Conservation (phyloP, 2,113 vertebrate genomes). For the Myocastor coypus region DNA sequence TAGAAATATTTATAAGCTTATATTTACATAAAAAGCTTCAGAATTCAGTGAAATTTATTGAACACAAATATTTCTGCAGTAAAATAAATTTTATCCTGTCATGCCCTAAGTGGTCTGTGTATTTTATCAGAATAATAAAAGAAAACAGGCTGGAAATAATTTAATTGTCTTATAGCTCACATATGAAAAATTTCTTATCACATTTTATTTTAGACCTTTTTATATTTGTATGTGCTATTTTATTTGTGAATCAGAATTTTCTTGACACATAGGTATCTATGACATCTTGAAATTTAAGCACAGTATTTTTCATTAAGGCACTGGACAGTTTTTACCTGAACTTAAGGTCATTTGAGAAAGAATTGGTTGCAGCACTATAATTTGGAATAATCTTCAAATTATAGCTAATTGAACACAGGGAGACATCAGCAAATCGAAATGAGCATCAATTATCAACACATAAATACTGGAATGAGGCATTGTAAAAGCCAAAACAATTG, state of each 20-base stretch:
- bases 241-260: neutral
- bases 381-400: neutral
- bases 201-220: neutral
- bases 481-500: neutral
- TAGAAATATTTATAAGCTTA: neutral
- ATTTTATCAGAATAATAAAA: constrained; percentile 6
- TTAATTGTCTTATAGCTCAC: neutral
- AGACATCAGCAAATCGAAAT: neutral
- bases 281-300: neutral
- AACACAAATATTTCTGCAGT: neutral
- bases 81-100: constrained; percentile 23
- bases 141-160: neutral
- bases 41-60: constrained; percentile 17
- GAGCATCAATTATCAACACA: neutral
- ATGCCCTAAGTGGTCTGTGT: neutral
- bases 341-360: neutral
- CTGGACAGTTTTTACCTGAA: neutral
- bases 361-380: neutral
- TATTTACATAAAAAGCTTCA: constrained; percentile 16
- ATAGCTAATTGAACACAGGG: neutral
- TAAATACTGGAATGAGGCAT: neutral
- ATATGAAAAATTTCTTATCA: neutral
- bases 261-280: neutral
- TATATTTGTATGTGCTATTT: neutral
- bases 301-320: neutral